Evolutionary conservation across 2,888 invertebrate genomes (phyloP).

Genomic region (Drosophila mettleri): DNA sequence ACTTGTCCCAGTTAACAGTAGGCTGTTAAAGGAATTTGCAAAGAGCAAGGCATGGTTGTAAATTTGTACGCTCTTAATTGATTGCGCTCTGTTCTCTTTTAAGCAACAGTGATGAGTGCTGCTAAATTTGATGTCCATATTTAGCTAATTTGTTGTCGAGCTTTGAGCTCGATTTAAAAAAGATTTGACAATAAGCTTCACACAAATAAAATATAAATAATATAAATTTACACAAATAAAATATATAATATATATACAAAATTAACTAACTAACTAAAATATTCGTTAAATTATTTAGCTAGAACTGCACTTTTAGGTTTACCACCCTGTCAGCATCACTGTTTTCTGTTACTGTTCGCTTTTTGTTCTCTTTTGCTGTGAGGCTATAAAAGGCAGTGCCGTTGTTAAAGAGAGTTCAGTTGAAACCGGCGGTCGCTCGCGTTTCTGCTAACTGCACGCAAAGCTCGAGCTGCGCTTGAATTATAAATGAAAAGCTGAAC

Average conservation of each 20-base stretch:
- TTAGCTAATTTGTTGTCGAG: background rate
- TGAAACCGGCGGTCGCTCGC: conserved; percentile 68
- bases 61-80: conserved; percentile 21
- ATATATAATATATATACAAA: too few species aligned
- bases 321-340: conserved; percentile 2
- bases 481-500: conserved; percentile 59
- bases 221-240: background rate
- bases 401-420: conserved; percentile 55
- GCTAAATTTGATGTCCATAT: background rate
- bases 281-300: background rate
- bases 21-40: conserved; percentile 1
- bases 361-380: conserved; percentile 29
- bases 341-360: conserved; percentile 1
- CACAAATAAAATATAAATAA: background rate
- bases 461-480: conserved; percentile 59
- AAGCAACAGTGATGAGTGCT: conserved; percentile 5
- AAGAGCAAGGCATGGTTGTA: conserved; percentile 1
- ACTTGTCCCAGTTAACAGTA: conserved; percentile 32
- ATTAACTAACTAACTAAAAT: too few species aligned
- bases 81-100: background rate
- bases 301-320: background rate
- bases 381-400: conserved; percentile 58
- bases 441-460: conserved; percentile 50
- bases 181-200: too few species aligned
- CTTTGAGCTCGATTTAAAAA: background rate